These are phyloP conservation scores for Aphelenchoides besseyi DNA, from an alignment of 1,140 invertebrate genomes.

Conservation along the genomic window DNA sequence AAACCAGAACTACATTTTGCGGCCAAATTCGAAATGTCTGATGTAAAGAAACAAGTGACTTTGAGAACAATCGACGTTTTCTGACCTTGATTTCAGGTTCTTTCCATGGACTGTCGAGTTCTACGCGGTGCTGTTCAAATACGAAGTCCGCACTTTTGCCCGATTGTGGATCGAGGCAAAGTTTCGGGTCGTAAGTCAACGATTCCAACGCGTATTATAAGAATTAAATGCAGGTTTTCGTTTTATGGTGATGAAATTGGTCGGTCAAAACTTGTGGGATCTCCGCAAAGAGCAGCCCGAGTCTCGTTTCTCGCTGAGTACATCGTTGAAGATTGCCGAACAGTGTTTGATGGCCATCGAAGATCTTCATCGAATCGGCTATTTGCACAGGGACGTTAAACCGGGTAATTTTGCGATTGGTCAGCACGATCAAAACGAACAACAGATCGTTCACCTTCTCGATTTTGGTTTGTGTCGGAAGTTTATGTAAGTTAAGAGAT, in stretches of 20 bases:
- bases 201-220: no score
- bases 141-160: slow-evolving; percentile 16
- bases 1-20: not conserved
- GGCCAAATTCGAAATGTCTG: slow-evolving; percentile 25
- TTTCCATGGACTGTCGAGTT: slow-evolving; percentile 25
- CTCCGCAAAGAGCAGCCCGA: slow-evolving; percentile 36
- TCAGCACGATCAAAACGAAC: slow-evolving; percentile 24
- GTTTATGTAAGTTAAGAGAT: slow-evolving; percentile 25
- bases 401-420: slow-evolving; percentile 36
- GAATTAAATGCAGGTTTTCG: slow-evolving; percentile 20
- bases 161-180: slow-evolving; percentile 37
- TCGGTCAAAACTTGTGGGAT: slow-evolving; percentile 51
- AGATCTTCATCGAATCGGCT: slow-evolving; percentile 41
- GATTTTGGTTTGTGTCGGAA: slow-evolving; percentile 34
- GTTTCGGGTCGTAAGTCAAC: not conserved
- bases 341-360: slow-evolving; percentile 54
- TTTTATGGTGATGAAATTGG: slow-evolving; percentile 40
- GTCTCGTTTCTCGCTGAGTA: slow-evolving; percentile 36
- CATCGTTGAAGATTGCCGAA: slow-evolving; percentile 36
- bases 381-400: slow-evolving; percentile 33
- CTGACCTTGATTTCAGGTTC: not conserved
- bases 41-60: slow-evolving; percentile 26
- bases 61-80: not conserved
- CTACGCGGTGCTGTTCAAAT: slow-evolving; percentile 18
- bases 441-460: slow-evolving; percentile 36